phyloP scores from a whole-genome alignment of 1,140 invertebrate genomes.

The Ephestia elutella region DNA sequence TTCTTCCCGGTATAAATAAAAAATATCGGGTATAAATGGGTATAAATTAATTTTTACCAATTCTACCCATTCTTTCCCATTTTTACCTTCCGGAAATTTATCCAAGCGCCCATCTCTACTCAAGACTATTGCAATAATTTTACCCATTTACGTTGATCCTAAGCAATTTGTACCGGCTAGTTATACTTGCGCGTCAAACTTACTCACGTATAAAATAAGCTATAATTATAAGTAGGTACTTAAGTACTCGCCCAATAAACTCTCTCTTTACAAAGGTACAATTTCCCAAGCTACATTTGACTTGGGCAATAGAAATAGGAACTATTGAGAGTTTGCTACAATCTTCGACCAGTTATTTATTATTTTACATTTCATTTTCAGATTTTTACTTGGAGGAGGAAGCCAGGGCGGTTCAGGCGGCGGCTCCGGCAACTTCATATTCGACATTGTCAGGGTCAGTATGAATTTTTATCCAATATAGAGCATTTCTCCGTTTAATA shows the following conservation, averaged over 20 bases:
- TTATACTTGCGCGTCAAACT: not conserved
- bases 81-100: no score
- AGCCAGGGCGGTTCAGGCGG: conserved; percentile 73
- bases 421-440: conserved; percentile 89
- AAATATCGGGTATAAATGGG: no score
- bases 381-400: conserved; percentile 83
- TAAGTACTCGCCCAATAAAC: no score
- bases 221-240: no score
- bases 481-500: not conserved
- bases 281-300: no score
- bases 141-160: not conserved
- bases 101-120: no score
- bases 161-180: not conserved
- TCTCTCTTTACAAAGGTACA: no score
- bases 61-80: no score
- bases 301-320: no score
- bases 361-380: conserved; percentile 33
- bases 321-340: no score
- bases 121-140: not conserved
- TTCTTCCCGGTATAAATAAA: no score
- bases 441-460: conserved; percentile 90
- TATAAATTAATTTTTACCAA: no score
- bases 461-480: conserved; percentile 5
- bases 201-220: not conserved
- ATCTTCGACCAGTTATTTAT: not conserved